Base-by-base conservation (phyloP, 2,113 vertebrate genomes). In the Columbina picui region DNA sequence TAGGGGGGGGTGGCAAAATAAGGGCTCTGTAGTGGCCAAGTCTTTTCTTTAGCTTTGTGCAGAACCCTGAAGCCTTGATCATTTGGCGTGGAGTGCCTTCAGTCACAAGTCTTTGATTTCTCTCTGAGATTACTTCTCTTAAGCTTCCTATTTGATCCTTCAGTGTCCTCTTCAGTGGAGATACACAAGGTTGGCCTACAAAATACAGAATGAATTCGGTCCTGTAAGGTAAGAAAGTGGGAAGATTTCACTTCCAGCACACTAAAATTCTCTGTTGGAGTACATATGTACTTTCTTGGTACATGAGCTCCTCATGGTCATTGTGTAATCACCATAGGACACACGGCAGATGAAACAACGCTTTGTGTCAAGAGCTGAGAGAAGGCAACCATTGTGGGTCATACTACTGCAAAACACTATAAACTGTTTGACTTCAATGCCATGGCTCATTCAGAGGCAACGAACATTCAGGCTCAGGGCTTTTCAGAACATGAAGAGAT, bases 41-140 rank as follows among this genome's bases (percentile, higher is more conserved):
- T 70, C 30, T 91, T 86, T 61, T 21, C 73, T 49, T 64, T 25
- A 60, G 43, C 23, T 95, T 76, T 95, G 78, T 87, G 60, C 70
- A 65, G 83, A 84, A 60, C 21, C 25, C 73, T 50, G 39, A 89
- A 90, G 75, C 81, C 95, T 94, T 85, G 92, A 95, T 94, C 89
- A 77, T 4, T 82, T 67, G 73, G 59, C 87, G 52, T 81, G 57
- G 84, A 70, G 52, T 84, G 71, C 47, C 63, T 89, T 77, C 14
- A 85, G 88, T 60, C 49, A 89, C 89, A 95, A 93, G 81, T 65
- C 88, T 93, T 90, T 84, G 82, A 52, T 89, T 97, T 96, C 64
- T 87, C 57, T 61, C 87, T 87, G 76, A 87, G 91, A 90, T 94
- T 76, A 7, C n/a, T 63, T 86, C 84, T 93, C 52, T 77, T 38